Evolutionary conservation across 53 echinoderm and acorn worm species (phyloP).

Genomic region (Apostichopus leukothele): DNA sequence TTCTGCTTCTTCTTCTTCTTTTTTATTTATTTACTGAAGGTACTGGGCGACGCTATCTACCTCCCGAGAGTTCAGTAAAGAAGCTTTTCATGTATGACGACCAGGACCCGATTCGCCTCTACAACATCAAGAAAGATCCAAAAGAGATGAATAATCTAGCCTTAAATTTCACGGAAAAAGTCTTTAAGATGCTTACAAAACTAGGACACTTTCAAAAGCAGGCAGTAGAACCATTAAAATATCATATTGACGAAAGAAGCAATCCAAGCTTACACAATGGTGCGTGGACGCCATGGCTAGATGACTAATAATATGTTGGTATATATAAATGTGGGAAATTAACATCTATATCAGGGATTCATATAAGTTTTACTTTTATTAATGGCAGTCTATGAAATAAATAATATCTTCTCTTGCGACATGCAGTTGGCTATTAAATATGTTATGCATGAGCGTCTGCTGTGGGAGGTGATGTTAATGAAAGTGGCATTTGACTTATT

Average conservation of each 20-base stretch:
- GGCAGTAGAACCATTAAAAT: slow-evolving; percentile 7
- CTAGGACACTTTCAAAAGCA: slow-evolving; percentile 12
- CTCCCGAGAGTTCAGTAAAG: not conserved
- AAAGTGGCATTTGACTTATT: too few species aligned
- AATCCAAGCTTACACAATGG: slow-evolving; percentile 1
- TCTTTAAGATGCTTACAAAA: slow-evolving; percentile 14
- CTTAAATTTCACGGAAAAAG: slow-evolving; percentile 41
- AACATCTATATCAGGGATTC: too few species aligned
- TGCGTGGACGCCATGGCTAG: slow-evolving; percentile 36
- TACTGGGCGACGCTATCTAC: slow-evolving; percentile 7
- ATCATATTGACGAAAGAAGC: not conserved
- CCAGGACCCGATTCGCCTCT: slow-evolving; percentile 31
- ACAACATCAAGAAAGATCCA: slow-evolving; percentile 52
- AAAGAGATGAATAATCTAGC: slow-evolving; percentile 39
- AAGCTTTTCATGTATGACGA: not conserved
- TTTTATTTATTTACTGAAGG: not conserved
- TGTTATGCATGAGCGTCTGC: too few species aligned
- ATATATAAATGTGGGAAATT: too few species aligned
- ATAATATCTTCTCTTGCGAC: too few species aligned
- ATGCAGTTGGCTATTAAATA: too few species aligned
- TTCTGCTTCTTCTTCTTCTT: not conserved
- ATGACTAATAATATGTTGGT: not conserved
- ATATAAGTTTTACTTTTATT: too few species aligned
- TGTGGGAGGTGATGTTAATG: too few species aligned
- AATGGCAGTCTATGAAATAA: too few species aligned